phyloP scores from a whole-genome alignment of 92 coral and sea anemone genomes.

The Porites evermanni region DNA sequence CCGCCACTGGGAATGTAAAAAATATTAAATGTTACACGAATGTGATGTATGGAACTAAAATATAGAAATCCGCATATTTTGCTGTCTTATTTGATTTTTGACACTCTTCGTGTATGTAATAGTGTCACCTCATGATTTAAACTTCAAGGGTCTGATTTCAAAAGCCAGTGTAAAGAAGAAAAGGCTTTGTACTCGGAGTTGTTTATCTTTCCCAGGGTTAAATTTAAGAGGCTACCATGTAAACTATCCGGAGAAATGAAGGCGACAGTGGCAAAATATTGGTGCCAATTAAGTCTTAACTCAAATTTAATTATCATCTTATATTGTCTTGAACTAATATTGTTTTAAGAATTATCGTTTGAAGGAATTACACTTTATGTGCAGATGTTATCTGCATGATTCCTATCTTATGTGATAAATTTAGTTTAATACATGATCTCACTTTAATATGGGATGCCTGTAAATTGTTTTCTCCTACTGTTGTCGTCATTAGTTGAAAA shows the following conservation, averaged over 20 bases:
- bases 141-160: not conserved
- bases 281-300: not conserved
- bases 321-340: constrained; percentile 9
- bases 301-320: constrained; percentile 9
- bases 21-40: not conserved
- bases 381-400: not conserved
- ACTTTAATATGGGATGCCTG: not conserved
- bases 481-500: not conserved
- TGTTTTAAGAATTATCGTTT: constrained; percentile 16
- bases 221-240: no score
- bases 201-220: no score
- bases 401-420: not conserved
- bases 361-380: not conserved
- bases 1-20: not conserved
- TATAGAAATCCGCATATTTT: not conserved
- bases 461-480: not conserved
- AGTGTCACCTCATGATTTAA: not conserved
- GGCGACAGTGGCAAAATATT: constrained; percentile 5
- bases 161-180: not conserved
- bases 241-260: not conserved
- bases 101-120: not conserved
- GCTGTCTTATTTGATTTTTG: not conserved
- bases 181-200: no score
- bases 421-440: not conserved
- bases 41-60: not conserved